A percentile compares a stretch with the other conserved stretches of the same genome.
Conservation (phyloP, 2,113 vertebrate species). For the Equus quagga region DNA sequence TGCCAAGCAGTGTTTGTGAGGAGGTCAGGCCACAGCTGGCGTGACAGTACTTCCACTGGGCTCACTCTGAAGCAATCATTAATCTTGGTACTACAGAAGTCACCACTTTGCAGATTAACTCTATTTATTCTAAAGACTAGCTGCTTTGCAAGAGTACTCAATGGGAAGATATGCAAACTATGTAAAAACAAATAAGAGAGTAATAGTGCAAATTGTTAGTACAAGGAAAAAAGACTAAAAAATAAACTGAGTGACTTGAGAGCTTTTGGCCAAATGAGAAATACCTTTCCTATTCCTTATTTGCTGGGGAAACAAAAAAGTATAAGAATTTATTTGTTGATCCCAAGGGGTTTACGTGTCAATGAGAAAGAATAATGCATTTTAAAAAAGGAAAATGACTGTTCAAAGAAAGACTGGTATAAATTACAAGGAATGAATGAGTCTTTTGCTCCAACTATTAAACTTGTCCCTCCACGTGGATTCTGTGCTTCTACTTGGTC, state of each 20-base stretch:
- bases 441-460: not conserved
- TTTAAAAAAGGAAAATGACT: not conserved
- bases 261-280: not conserved
- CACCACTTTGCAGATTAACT: rapidly evolving
- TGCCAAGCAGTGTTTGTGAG: not conserved
- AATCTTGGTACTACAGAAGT: rapidly evolving
- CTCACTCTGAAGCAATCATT: rapidly evolving
- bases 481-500: not conserved
- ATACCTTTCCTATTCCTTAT: not conserved
- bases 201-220: not conserved
- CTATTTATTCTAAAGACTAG: not conserved
- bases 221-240: not conserved
- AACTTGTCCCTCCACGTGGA: not conserved
- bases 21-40: not conserved
- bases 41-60: not conserved
- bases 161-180: not conserved
- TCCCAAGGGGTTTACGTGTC: not conserved
- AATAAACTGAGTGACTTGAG: not conserved
- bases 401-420: not conserved
- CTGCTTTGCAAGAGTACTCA: not conserved
- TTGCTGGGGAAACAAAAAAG: not conserved
- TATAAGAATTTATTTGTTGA: not conserved
- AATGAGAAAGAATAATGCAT: not conserved
- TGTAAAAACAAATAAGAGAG: not conserved
- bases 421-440: not conserved